Evolutionary conservation across 2,797 vertebrate genomes (phyloP), one percentile per base, ranked within the genome.

Genomic region (Gallirallus australis): DNA sequence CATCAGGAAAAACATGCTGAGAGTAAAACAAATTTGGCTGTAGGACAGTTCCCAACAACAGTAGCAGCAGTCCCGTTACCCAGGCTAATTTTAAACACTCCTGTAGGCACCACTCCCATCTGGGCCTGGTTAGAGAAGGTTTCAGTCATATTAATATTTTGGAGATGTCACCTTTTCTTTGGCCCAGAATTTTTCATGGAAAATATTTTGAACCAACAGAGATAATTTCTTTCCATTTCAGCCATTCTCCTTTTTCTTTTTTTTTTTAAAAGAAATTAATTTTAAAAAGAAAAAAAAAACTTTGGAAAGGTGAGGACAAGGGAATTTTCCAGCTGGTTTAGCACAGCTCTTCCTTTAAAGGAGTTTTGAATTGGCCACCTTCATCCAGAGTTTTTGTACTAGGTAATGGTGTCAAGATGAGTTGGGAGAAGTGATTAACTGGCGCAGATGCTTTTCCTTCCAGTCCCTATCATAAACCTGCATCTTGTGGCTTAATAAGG

Each of bases 1-100:
- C 64, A 91, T 91, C 91, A 96, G 89, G 80, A 83, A 91, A 91
- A 94, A 63, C 72, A 81, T 28, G 77, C 79, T 69, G 87, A 71
- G 61, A 91, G 54, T 76, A 64, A 91, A 94, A 94, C 73, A 89
- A 89, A 90, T 81, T 64, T 91, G 90, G 61, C 76, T 81, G 24
- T 50, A 85, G 87, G 63, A 94, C 33, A 57, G 82, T 84, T 86
- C 91, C 54, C 57, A 88, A 81, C 37, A 85, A 61, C 69, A 90
- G 87, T 82, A 94, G 93, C 69, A 78, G 91, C 80, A 91, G 17
- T 60, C 40, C 50, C 78, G 56, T 71, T 71, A 80, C 35, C 54
- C 82, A 48, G 82, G 12, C 31, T 83, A 65, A 91, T 94, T 93
- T 64, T 87, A 88, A 93, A 81, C 65, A 57, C 40, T 94, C 25